phyloP scores from a whole-genome alignment of 2,888 invertebrate species.

The Myopa testacea region DNA sequence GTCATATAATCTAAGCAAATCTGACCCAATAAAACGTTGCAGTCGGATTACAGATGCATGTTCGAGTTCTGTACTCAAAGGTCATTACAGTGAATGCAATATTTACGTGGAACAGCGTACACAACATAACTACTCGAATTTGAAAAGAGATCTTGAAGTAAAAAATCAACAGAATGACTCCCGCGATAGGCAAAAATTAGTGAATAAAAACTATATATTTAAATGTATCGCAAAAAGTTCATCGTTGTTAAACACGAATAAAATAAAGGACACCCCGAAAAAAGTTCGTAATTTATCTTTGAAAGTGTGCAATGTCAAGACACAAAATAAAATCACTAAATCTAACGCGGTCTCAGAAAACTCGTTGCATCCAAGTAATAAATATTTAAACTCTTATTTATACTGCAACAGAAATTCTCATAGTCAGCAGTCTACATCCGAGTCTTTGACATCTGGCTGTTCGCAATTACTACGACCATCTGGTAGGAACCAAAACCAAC shows the following conservation, averaged over 20 bases:
- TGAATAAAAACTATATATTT: slow-evolving; percentile 67
- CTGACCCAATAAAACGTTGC: slow-evolving; percentile 57
- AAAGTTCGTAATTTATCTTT: slow-evolving; percentile 66
- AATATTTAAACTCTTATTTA: slow-evolving; percentile 65
- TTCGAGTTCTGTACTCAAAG: slow-evolving; percentile 57
- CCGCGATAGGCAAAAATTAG: slow-evolving; percentile 63
- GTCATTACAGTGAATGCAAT: slow-evolving; percentile 66
- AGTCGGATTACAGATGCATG: slow-evolving; percentile 51
- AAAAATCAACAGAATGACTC: slow-evolving; percentile 55
- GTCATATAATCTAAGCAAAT: slow-evolving; percentile 58
- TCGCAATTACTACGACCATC: slow-evolving; percentile 37
- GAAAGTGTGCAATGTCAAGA: slow-evolving; percentile 63
- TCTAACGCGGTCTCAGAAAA: slow-evolving; percentile 68
- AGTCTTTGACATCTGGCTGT: slow-evolving; percentile 18
- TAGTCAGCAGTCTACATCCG: slow-evolving; percentile 48
- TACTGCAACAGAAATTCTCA: slow-evolving; percentile 63
- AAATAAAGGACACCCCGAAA: slow-evolving; percentile 67
- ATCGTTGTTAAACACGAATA: slow-evolving; percentile 66
- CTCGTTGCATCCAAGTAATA: slow-evolving; percentile 67
- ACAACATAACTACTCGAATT: slow-evolving; percentile 57
- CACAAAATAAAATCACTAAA: slow-evolving; percentile 65
- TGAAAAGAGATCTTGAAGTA: slow-evolving; percentile 54
- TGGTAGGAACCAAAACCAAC: slow-evolving; percentile 51
- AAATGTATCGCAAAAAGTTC: slow-evolving; percentile 68
- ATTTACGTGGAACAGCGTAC: slow-evolving; percentile 61